Base-by-base conservation (phyloP, 2,888 invertebrate genomes). In the Ametastegia equiseti region DNA sequence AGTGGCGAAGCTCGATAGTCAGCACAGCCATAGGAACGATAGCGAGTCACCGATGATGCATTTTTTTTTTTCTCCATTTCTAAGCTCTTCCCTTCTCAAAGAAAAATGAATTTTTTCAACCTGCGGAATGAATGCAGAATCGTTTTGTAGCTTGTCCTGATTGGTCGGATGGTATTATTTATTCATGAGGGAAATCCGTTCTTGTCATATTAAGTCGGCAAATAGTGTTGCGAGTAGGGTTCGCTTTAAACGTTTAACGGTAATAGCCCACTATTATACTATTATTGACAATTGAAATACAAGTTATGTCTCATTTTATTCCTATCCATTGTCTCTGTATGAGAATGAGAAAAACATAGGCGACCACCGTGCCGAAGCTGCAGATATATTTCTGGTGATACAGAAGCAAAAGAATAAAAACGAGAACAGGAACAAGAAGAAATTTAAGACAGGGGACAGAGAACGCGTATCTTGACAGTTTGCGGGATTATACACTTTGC, bases 221-320 rank as follows among this genome's bases (percentile, higher is more conserved):
- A 54, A 75, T 75, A 75, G 54, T 75, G n/a, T 54, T 6, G 19
- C 75, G n/a, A 50, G 36, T 75, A 50, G 75, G 54, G 54, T 75
- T 75, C 36, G 50, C 15, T 75, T 75, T 75, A 75, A 75, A 75
- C 33, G 27, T 75, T 75, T 54, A 75, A 75, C 33, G 33, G 75
- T 54, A 54, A 75, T 75, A 0, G 54, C 36, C 67, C 23, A 50
- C 75, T 50, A 75, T 75, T 54, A 75, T 54, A 36, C 54, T 75
- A 75, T 75, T 75, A 54, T 75, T 50, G 19, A 75, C 75, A 75
- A 75, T 75, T 75, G 75, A 36, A 75, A 54, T 75, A 75, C 36
- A 75, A 54, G 75, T 75, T 75, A 33, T 75, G 54, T 75, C n/a
- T 54, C 33, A 75, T 75, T 75, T 54, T 75, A 15, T 67, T 67